Conservation (phyloP, 1,140 invertebrate genomes). For the Eumaeus atala region DNA sequence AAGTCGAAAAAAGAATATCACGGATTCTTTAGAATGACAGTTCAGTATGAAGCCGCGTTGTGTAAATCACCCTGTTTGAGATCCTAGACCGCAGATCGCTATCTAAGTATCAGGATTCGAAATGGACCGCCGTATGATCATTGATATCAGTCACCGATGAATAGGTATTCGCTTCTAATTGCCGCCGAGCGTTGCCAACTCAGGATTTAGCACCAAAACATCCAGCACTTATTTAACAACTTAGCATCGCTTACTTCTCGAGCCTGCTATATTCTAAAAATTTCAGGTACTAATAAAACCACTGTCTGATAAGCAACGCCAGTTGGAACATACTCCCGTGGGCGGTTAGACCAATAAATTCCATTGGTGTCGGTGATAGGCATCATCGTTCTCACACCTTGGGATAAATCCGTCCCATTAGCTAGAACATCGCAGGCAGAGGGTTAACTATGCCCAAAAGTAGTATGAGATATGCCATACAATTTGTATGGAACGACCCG, state of each 20-base stretch:
- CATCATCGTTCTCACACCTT: constrained; percentile 39
- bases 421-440: constrained; percentile 54
- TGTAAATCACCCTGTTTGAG: too few species aligned
- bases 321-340: not conserved
- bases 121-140: too few species aligned
- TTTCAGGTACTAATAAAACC: not conserved
- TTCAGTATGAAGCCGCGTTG: too few species aligned
- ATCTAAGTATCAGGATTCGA: too few species aligned
- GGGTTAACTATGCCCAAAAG: constrained; percentile 69
- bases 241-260: not conserved
- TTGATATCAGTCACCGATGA: too few species aligned
- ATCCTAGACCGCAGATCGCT: too few species aligned
- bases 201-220: not conserved
- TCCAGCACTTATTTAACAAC: not conserved
- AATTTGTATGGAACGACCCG: constrained; percentile 66
- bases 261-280: not conserved
- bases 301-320: not conserved
- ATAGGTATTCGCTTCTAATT: too few species aligned
- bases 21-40: too few species aligned
- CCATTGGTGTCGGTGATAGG: constrained; percentile 11
- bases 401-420: constrained; percentile 57
- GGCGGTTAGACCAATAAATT: constrained; percentile 1
- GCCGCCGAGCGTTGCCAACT: too few species aligned
- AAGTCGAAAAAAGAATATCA: too few species aligned
- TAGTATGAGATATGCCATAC: constrained; percentile 62